Conservation (phyloP, 2,888 invertebrate species). For the Drosophila meridiana region DNA sequence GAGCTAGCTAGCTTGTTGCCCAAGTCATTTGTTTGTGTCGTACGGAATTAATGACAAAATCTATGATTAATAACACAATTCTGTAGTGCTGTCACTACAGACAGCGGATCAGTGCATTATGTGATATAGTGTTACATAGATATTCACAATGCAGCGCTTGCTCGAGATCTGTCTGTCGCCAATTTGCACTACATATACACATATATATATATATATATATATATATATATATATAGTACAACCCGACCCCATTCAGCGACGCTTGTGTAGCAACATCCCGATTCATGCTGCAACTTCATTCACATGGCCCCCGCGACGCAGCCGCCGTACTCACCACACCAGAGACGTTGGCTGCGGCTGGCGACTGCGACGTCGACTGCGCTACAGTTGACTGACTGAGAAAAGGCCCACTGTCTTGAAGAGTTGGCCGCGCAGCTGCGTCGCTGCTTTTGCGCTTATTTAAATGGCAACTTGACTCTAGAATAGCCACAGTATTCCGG, state of each 20-base stretch:
- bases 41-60: constrained; percentile 3
- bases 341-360: constrained; percentile 20
- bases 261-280: constrained; percentile 59
- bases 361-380: constrained; percentile 17
- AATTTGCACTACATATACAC: constrained; percentile 59
- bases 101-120: constrained; percentile 58
- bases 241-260: constrained; percentile 60
- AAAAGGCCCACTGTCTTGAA: constrained; percentile 58
- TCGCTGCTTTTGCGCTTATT: constrained; percentile 79
- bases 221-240: neutral
- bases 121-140: constrained; percentile 28
- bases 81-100: constrained; percentile 47
- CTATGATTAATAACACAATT: constrained; percentile 71
- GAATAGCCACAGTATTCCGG: constrained; percentile 85
- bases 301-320: constrained; percentile 59
- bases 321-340: constrained; percentile 43
- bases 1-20: constrained; percentile 57
- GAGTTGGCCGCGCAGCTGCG: constrained; percentile 29
- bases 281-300: constrained; percentile 72
- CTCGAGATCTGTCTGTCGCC: constrained; percentile 65
- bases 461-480: constrained; percentile 83
- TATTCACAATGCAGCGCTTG: constrained; percentile 46
- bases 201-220: neutral
- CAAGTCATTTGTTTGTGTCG: constrained; percentile 63
- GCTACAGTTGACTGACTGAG: constrained; percentile 76